Conservation (phyloP, 2,888 invertebrate genomes). For the Epistrophella euchroma region DNA sequence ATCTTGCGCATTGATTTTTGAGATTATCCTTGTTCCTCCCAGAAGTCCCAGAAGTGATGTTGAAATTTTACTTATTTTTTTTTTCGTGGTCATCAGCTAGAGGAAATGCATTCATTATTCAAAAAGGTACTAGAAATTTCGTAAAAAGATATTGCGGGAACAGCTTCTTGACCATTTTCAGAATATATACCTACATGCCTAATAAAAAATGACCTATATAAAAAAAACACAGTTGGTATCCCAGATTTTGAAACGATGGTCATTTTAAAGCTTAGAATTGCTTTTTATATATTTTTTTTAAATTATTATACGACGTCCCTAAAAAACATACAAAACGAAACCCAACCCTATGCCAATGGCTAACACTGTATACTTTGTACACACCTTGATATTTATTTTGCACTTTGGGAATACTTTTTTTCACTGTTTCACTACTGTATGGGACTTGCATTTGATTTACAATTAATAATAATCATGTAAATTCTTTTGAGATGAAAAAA, state of each 20-base stretch:
- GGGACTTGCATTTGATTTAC: conserved; percentile 65
- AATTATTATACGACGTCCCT: conserved; percentile 39
- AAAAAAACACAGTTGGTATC: neutral
- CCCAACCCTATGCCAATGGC: conserved; percentile 49
- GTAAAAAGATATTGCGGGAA: conserved; percentile 14
- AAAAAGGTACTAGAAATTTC: conserved; percentile 54
- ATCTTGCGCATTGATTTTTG: conserved; percentile 66
- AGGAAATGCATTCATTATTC: conserved; percentile 70
- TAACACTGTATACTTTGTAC: conserved; percentile 54
- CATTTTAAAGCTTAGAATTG: conserved; percentile 4
- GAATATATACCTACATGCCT: too few relatives aligned
- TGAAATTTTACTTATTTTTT: conserved; percentile 22
- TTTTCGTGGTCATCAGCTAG: conserved; percentile 18
- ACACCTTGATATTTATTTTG: conserved; percentile 69
- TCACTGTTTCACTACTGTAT: conserved; percentile 67
- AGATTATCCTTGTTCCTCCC: conserved; percentile 55
- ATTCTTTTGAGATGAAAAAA: conserved; percentile 46
- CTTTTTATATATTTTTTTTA: conserved; percentile 16
- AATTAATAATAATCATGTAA: conserved; percentile 46
- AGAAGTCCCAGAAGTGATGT: conserved; percentile 32
- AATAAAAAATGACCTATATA: neutral
- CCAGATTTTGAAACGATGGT: conserved; percentile 1
- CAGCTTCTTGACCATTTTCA: neutral
- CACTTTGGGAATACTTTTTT: conserved; percentile 64
- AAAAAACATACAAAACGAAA: conserved; percentile 40